Base-by-base conservation (phyloP, 2,113 vertebrate species). In the Lathamus discolor region DNA sequence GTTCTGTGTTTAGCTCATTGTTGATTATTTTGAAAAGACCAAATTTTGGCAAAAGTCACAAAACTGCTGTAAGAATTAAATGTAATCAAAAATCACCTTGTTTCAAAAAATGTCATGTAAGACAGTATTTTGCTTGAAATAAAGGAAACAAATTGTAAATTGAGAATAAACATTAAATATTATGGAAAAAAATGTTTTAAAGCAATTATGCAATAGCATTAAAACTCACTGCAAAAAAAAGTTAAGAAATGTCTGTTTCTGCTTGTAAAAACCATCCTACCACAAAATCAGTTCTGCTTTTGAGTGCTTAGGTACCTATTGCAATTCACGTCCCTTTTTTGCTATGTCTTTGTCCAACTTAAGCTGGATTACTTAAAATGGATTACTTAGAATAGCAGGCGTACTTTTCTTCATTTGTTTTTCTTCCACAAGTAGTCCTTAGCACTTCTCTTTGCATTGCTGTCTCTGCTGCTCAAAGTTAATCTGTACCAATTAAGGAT, bases 321-420 rank as follows among this genome's bases (percentile, higher is more conserved):
- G 44, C 25, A 7, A 43, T 97, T 97, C 57, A 48, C 16, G 46
- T 94, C 69, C 37, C 74, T 92, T 94, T 91, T 68, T 63, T 48
- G 31, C 77, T 73, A 35, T 37, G 46, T 83, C 85, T 92, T 82
- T 88, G 88, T 86, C 57, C 55, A 77, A 33, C 63, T 90, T 17
- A 84, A 81, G 48, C 66, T 97, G 87, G n/a, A 72, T 72, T 82
- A 37, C 41, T 86, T 41, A 85, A 86, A 54, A 88, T 96, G 81
- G 41, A 79, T 75, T 93, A 75, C 78, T 95, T 82, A 49, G 72
- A 91, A 81, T 66, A 93, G 84, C 77, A 49, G 62, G 48, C 6
- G 14, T 92, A 79, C 88, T 95, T 83, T 51, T 90, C 49, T 62
- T 88, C 55, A 66, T 76, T 93, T 96, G 68, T 96, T 96, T 95